Conservation (phyloP, 1,140 invertebrate genomes). For the Bicyclus anynana region DNA sequence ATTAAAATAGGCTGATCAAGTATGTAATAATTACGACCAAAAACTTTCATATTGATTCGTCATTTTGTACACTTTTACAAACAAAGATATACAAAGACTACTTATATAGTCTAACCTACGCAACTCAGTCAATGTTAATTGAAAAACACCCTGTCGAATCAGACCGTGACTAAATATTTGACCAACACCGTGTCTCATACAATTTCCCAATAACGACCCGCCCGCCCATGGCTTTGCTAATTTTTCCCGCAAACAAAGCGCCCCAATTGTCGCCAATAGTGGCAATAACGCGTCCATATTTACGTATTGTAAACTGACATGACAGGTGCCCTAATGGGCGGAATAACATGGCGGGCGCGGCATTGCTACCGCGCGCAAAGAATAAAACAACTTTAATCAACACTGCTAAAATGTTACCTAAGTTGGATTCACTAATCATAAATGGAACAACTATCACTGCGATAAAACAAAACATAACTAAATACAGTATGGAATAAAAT, state of each 20-base stretch:
- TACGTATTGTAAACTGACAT: slow-evolving; percentile 76
- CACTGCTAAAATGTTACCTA: background rate
- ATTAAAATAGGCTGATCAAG: too few species aligned
- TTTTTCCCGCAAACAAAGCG: slow-evolving; percentile 61
- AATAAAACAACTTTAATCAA: slow-evolving; percentile 23
- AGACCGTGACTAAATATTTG: slow-evolving; percentile 15
- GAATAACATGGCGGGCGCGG: slow-evolving; percentile 67
- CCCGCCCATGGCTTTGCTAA: slow-evolving; percentile 35
- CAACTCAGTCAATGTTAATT: background rate
- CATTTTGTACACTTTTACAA: too few species aligned
- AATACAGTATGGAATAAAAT: too few species aligned
- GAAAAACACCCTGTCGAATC: background rate
- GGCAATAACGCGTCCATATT: slow-evolving; percentile 68
- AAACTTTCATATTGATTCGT: too few species aligned
- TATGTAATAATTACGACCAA: too few species aligned
- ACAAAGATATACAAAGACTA: too few species aligned
- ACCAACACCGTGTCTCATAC: slow-evolving; percentile 12
- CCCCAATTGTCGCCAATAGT: slow-evolving; percentile 59
- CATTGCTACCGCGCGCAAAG: slow-evolving; percentile 40
- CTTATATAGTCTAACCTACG: too few species aligned
- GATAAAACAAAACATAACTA: too few species aligned
- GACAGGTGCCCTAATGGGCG: slow-evolving; percentile 73
- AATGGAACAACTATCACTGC: too few species aligned
- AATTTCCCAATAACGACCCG: slow-evolving; percentile 31
- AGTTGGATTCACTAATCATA: too few species aligned